These are phyloP conservation scores for Rhabdomys dilectus DNA, from an alignment of 2,113 vertebrate genomes.

Conservation along the genomic window DNA sequence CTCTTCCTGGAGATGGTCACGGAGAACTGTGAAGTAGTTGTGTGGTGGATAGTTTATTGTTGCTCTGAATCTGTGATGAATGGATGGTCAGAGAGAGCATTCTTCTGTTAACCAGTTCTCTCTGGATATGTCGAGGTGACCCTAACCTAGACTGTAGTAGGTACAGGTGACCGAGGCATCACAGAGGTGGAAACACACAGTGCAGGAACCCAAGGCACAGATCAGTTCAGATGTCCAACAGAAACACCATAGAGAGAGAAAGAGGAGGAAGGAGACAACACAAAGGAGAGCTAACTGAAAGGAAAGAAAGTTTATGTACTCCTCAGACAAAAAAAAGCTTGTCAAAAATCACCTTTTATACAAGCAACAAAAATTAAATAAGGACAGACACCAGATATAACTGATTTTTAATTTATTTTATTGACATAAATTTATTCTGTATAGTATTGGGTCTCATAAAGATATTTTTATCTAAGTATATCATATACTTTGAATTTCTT, in stretches of 20 bases:
- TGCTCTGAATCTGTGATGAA: not conserved
- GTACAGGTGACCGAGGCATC: not conserved
- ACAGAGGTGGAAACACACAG: not conserved
- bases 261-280: not conserved
- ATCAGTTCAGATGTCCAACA: not conserved
- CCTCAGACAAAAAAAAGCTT: not conserved
- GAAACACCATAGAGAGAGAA: not conserved
- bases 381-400: not conserved
- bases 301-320: not conserved
- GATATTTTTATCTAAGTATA: not conserved
- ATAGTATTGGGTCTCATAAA: not conserved
- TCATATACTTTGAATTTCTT: not conserved
- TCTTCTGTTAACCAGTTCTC: not conserved
- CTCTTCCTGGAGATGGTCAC: not conserved
- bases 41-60: not conserved
- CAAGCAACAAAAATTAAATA: slow-evolving; percentile 28
- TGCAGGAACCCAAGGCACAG: not conserved
- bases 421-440: not conserved
- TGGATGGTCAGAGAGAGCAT: not conserved
- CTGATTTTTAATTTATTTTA: not conserved
- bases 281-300: not conserved
- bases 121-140: not conserved
- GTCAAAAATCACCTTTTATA: not conserved
- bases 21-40: not conserved
- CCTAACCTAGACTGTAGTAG: not conserved